Conservation (phyloP, 2,797 vertebrate species). For the Crenichthys baileyi region DNA sequence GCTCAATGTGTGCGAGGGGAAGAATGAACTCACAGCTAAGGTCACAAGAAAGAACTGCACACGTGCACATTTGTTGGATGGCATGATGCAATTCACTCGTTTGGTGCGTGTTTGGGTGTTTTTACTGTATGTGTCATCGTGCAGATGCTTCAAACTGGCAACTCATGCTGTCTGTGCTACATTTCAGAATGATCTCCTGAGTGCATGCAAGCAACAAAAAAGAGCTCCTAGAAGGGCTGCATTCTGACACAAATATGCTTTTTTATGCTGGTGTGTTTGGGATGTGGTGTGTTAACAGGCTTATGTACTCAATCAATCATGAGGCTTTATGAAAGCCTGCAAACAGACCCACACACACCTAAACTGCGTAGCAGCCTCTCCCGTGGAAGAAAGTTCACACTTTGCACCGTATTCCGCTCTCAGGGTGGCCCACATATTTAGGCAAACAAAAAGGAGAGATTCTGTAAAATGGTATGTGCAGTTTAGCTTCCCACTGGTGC, state of each 20-base stretch:
- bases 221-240: slow-evolving; percentile 1
- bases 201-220: neutral
- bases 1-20: slow-evolving; percentile 67
- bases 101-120: slow-evolving; percentile 17
- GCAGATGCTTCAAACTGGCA: slow-evolving; percentile 11
- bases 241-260: neutral
- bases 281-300: slow-evolving; percentile 65
- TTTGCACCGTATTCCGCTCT: slow-evolving; percentile 27
- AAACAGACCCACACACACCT: slow-evolving; percentile 25
- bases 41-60: slow-evolving; percentile 59
- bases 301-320: slow-evolving; percentile 63
- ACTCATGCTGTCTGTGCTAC: neutral
- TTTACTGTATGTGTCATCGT: slow-evolving; percentile 16
- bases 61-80: slow-evolving; percentile 38
- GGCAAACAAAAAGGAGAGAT: slow-evolving; percentile 62
- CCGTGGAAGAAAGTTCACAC: slow-evolving; percentile 42
- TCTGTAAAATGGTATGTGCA: slow-evolving; percentile 43
- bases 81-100: slow-evolving; percentile 23
- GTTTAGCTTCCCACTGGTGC: slow-evolving; percentile 32
- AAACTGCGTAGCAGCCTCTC: slow-evolving; percentile 32
- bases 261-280: slow-evolving; percentile 37
- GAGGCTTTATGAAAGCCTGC: slow-evolving; percentile 52
- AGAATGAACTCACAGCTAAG: slow-evolving; percentile 66
- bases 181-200: slow-evolving; percentile 6
- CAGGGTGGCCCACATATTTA: slow-evolving; percentile 44